Conservation (phyloP, 2,888 invertebrate species). For the Acleris laterana region DNA sequence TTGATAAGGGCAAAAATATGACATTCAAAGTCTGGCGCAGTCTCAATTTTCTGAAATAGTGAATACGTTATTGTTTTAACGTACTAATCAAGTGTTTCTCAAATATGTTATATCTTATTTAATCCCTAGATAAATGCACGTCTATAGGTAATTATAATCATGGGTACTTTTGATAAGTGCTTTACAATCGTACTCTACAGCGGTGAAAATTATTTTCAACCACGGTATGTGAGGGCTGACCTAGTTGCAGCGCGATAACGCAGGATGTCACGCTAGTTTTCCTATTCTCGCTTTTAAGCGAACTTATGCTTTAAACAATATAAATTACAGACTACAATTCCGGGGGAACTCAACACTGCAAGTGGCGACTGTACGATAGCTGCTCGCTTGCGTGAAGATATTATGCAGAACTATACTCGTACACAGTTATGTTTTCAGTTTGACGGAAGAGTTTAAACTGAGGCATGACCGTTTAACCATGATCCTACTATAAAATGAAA, state of each 20-base stretch:
- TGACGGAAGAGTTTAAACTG: too few species aligned
- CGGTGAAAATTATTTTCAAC: constrained; percentile 80
- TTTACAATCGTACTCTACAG: constrained; percentile 50
- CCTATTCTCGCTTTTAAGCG: constrained; percentile 43
- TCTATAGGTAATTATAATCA: constrained; percentile 18
- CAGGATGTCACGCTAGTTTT: constrained; percentile 75
- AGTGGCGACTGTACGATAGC: constrained; percentile 1
- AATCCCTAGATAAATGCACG: too few species aligned
- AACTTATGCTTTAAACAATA: constrained; percentile 1
- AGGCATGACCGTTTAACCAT: too few species aligned
- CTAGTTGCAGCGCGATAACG: constrained; percentile 74
- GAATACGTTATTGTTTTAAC: too few species aligned
- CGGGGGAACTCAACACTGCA: not conserved
- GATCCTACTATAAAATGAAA: too few species aligned
- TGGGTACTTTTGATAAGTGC: constrained; percentile 53
- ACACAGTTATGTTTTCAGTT: too few species aligned
- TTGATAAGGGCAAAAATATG: too few species aligned
- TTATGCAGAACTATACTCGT: too few species aligned
- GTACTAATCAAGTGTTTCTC: too few species aligned
- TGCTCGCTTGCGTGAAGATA: not conserved
- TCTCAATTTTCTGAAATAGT: too few species aligned
- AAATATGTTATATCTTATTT: too few species aligned
- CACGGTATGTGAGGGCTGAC: constrained; percentile 65
- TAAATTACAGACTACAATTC: not conserved
- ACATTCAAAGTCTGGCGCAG: too few species aligned